Evolutionary conservation across 2,797 vertebrate genomes (phyloP).

Genomic region (Zalophus californianus): DNA sequence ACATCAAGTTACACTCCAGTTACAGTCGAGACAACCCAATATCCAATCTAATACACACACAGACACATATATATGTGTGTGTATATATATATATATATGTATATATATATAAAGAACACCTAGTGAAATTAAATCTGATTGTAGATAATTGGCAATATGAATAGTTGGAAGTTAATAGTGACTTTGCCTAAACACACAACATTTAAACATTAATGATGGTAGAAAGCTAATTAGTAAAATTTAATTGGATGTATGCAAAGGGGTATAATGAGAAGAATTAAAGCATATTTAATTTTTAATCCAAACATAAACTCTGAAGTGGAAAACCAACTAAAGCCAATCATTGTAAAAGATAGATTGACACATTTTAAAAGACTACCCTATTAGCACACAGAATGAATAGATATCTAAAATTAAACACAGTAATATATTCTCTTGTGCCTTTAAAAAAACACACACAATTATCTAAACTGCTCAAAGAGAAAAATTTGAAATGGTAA

Average conservation of each 20-base stretch:
- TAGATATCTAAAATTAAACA: conserved; percentile 63
- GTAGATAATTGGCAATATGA: conserved; percentile 73
- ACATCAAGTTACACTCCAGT: neutral
- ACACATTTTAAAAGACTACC: conserved; percentile 66
- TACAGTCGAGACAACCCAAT: neutral
- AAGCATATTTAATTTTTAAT: conserved; percentile 78
- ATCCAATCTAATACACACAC: neutral
- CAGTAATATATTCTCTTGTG: neutral
- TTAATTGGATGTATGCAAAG: conserved; percentile 79
- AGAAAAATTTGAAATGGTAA: conserved; percentile 27
- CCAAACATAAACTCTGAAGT: conserved; percentile 53
- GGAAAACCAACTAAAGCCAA: conserved; percentile 69
- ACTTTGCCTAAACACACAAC: conserved; percentile 73
- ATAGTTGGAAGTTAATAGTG: conserved; percentile 67
- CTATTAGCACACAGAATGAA: conserved; percentile 44
- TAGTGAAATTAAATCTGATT: conserved; percentile 63
- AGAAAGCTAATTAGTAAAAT: conserved; percentile 78
- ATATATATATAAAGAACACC: neutral
- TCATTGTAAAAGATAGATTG: conserved; percentile 66
- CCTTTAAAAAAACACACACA: conserved; percentile 37
- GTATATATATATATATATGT: neutral
- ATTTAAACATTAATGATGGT: conserved; percentile 79
- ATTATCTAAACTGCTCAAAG: conserved; percentile 58
- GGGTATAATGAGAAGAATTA: conserved; percentile 73
- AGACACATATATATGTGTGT: neutral